Conservation (phyloP, 2,888 invertebrate genomes). For the Morpho achilles region DNA sequence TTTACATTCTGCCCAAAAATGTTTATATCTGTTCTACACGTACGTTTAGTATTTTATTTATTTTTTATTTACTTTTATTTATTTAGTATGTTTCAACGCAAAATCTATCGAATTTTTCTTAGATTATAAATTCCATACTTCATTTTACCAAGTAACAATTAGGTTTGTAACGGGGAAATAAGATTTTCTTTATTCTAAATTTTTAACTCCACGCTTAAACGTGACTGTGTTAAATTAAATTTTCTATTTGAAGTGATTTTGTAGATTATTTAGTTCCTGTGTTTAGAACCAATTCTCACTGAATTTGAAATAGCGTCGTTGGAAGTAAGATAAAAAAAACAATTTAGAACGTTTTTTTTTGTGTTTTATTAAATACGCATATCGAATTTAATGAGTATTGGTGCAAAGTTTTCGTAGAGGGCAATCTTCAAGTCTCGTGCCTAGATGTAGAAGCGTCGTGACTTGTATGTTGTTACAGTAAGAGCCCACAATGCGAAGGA, state of each 20-base stretch:
- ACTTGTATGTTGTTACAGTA: conserved; percentile 80
- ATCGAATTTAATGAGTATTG: conserved; percentile 40
- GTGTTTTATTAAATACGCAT: background rate
- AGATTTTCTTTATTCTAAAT: conserved; percentile 39
- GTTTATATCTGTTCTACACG: too few relatives aligned
- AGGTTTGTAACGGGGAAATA: conserved; percentile 29
- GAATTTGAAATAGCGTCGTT: background rate
- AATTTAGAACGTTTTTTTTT: background rate
- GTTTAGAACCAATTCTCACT: conserved; percentile 49
- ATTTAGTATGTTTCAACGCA: too few relatives aligned
- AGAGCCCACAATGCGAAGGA: conserved; percentile 89
- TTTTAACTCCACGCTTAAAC: conserved; percentile 54
- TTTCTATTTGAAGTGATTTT: conserved; percentile 54
- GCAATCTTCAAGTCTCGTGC: conserved; percentile 57
- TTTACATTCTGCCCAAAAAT: too few relatives aligned
- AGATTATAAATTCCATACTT: conserved; percentile 15
- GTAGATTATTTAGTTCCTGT: conserved; percentile 69
- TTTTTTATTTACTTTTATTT: too few relatives aligned
- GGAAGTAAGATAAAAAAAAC: background rate
- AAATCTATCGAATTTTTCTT: too few relatives aligned
- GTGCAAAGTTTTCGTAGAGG: conserved; percentile 46
- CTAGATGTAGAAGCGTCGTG: conserved; percentile 73
- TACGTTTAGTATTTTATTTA: too few relatives aligned
- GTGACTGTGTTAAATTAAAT: conserved; percentile 70
- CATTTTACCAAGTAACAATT: conserved; percentile 42